Evolutionary conservation across 92 coral and sea anemone species (phyloP), one percentile per base, ranked within the genome.

Genomic region (Micromussa lordhowensis): DNA sequence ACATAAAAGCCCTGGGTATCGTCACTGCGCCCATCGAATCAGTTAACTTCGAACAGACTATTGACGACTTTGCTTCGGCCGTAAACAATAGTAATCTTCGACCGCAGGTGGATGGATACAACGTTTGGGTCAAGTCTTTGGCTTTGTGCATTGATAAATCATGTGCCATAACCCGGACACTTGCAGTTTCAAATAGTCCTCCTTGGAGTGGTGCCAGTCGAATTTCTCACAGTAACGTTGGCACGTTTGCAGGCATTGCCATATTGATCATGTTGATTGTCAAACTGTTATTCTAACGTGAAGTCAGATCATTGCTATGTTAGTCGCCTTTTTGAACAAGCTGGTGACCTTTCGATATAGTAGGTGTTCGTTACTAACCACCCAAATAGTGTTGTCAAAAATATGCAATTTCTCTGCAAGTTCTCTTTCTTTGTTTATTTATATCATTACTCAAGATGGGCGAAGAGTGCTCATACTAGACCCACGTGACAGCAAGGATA

Each of bases 101-200:
- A 0, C n/a, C 83, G 69, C 83, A 86, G 44, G 85, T 90, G 4
- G 80, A 90, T 15, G 92, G 91, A 3, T 66, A 55, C 12, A 87
- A 58, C 44, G 89, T 93, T 13, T 90, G 91, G 93, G 57, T 90
- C n/a, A 86, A 78, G 57, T 87, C 93, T 17, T 75, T 93, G 51
- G 64, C 70, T 24, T 32, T 59, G 66, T 93, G 95, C 58, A 38
- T 55, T 17, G 91, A 90, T 68, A 90, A 79, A 68, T 79, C 89
- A 1, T 93, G 95, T 34, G 72, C 31, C 58, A 49, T 80, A 29
- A 44, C 91, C 36, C 53, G 54, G 87, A 82, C 71, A 28, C 68
- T 93, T 59, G 90, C 93, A 7, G 75, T 92, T 11, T 86, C 95
- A 34, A 29, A 86, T 38, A 83, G 64, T 86, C 87, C 80, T 29